phyloP scores from a whole-genome alignment of 1,140 invertebrate species.

The Heliothis subflexa region DNA sequence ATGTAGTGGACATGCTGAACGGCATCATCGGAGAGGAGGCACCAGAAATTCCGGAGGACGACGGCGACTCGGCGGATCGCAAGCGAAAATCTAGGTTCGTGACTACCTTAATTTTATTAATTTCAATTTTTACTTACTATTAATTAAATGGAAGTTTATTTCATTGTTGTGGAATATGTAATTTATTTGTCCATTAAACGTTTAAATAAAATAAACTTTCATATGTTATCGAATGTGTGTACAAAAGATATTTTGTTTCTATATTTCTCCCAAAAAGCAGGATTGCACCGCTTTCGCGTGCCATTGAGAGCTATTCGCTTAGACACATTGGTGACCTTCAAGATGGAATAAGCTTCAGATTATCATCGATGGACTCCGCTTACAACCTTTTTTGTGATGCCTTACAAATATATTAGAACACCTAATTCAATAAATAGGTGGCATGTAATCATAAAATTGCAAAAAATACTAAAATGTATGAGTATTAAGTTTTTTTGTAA shows the following conservation, averaged over 20 bases:
- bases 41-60: slow-evolving; percentile 62
- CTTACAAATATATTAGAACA: background rate
- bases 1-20: slow-evolving; percentile 94
- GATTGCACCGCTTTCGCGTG: slow-evolving; percentile 42
- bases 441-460: background rate
- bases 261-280: slow-evolving; percentile 30
- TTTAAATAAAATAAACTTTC: slow-evolving; percentile 31
- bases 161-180: background rate
- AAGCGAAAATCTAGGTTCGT: slow-evolving; percentile 82
- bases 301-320: slow-evolving; percentile 40
- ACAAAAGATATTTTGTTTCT: slow-evolving; percentile 31
- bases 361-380: slow-evolving; percentile 27
- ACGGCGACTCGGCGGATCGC: slow-evolving; percentile 66
- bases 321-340: slow-evolving; percentile 25
- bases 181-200: background rate
- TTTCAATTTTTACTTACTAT: slow-evolving; percentile 6
- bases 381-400: background rate
- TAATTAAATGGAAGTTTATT: slow-evolving; percentile 41
- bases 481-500: background rate
- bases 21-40: slow-evolving; percentile 91
- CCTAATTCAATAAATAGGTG: background rate
- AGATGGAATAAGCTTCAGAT: slow-evolving; percentile 17
- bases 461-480: background rate
- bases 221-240: background rate
- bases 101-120: slow-evolving; percentile 17